Conservation (phyloP, 1,140 invertebrate species). For the Lucilia sericata region DNA sequence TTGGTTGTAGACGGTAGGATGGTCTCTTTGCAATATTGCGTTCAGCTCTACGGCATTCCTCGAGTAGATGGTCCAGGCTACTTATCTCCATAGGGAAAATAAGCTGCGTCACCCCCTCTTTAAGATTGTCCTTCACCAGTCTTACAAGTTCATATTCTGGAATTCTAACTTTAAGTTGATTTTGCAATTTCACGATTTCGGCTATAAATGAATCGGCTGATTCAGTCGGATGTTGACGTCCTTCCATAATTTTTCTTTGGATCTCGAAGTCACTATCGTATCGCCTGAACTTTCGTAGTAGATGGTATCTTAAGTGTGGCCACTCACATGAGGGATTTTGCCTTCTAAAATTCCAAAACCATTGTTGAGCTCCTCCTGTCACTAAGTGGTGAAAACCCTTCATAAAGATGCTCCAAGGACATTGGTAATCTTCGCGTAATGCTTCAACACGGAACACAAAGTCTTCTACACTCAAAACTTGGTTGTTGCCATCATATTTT, state of each 20-base stretch:
- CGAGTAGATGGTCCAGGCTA: background rate
- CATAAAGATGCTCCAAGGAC: background rate
- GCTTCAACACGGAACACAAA: background rate
- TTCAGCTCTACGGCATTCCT: background rate
- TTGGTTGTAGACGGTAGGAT: background rate
- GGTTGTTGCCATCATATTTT: background rate
- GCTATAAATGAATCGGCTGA: background rate
- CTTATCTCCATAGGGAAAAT: background rate
- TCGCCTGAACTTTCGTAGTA: background rate
- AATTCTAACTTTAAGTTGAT: background rate
- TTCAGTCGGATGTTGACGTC: background rate
- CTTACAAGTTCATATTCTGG: background rate
- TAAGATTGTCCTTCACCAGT: background rate
- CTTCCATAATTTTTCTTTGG: background rate
- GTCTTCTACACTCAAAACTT: background rate
- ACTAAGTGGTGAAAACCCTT: background rate
- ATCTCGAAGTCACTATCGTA: background rate
- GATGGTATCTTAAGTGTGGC: background rate
- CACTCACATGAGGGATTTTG: background rate
- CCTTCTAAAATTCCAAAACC: no score
- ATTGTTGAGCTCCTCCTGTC: no score
- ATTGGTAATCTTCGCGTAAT: background rate
- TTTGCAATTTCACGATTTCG: background rate
- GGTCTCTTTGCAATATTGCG: background rate
- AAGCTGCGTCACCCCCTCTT: background rate